These are phyloP conservation scores for Xanthia icteritia DNA, from an alignment of 2,888 invertebrate genomes.

Conservation along the genomic window DNA sequence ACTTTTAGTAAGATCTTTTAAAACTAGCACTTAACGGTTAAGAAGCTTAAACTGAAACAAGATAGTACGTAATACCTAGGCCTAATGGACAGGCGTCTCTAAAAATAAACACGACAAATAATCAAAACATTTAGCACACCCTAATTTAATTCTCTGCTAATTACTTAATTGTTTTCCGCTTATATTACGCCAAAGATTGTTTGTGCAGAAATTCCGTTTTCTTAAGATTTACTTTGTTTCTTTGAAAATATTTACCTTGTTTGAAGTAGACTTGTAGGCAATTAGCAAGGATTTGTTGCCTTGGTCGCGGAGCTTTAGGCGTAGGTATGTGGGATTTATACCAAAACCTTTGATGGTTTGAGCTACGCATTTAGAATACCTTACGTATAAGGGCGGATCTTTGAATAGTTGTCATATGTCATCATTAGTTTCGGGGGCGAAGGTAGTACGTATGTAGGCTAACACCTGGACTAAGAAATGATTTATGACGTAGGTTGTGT, in stretches of 20 bases:
- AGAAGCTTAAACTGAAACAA: not conserved
- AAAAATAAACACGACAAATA: slow-evolving; percentile 6
- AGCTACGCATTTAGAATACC: slow-evolving; percentile 28
- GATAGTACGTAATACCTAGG: not conserved
- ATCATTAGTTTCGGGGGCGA: slow-evolving; percentile 53
- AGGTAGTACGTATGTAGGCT: slow-evolving; percentile 27
- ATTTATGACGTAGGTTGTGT: slow-evolving; percentile 47
- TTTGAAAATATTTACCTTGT: slow-evolving; percentile 27
- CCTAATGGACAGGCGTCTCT: not conserved
- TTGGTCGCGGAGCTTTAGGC: not conserved
- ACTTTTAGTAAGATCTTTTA: no score
- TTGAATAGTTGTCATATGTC: slow-evolving; percentile 46
- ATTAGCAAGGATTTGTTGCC: slow-evolving; percentile 49
- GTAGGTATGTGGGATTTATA: slow-evolving; percentile 10
- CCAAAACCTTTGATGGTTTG: slow-evolving; percentile 3
- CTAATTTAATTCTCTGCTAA: slow-evolving; percentile 30
- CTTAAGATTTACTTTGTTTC: slow-evolving; percentile 12
- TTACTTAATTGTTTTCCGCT: slow-evolving; percentile 30
- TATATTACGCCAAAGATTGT: slow-evolving; percentile 27
- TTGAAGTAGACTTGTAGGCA: slow-evolving; percentile 31
- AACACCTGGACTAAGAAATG: slow-evolving; percentile 49
- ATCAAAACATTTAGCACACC: slow-evolving; percentile 6
- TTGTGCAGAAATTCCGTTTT: slow-evolving; percentile 34
- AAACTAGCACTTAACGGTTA: no score
- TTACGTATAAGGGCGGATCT: not conserved